Evolutionary conservation across 2,797 vertebrate species (phyloP), one percentile per base, ranked within the genome.

Genomic region (Darevskia nairensis): DNA sequence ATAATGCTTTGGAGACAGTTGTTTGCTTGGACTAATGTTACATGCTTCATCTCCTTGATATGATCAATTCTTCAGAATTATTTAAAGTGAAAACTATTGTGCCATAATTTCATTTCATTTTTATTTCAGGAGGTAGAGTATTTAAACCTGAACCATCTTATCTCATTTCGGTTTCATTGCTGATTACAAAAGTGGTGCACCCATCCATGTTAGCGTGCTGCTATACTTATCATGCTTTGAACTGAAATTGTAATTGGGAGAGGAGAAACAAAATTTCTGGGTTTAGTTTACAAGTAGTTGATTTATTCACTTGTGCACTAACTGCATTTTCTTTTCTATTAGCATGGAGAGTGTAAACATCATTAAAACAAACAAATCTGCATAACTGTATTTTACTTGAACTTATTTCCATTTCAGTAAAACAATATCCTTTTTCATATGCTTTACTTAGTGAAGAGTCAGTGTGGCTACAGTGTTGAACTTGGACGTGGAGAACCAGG

Each of bases 1-100:
- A 66, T 29, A 77, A 86, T 8, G 29, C 72, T 78, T 77, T 50
- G 41, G 39, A 68, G 72, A 15, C n/a, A 25, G 21, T 69, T 85
- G 59, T 85, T 69, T 68, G 59, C 41, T 46, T 55, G 44, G 21
- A 46, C 21, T 83, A 71, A 50, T 39, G 13, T 35, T 80, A 55
- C 21, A 35, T 80, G 44, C 64, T 69, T 86, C 61, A 86, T 39
- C 69, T 35, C 19, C n/a, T 86, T 79, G 41, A 55, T 92, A 21
- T 13, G 35, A 76, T n/a, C 39, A 79, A 15, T 84, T 84, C 0
- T 86, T 91, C 72, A 69, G 1, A 29, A 27, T 0, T 7, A 1
- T 82, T 88, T 91, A 59, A 78, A 0, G 35, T 1, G 77, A 72
- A 89, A 75, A 86, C 0, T 0, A 21, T 0, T 80, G 6, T 71